A percentile compares a stretch with the other conserved stretches of the same genome.
phyloP scores from a whole-genome alignment of 2,888 invertebrate genomes.

The Pelosia muscerda region DNA sequence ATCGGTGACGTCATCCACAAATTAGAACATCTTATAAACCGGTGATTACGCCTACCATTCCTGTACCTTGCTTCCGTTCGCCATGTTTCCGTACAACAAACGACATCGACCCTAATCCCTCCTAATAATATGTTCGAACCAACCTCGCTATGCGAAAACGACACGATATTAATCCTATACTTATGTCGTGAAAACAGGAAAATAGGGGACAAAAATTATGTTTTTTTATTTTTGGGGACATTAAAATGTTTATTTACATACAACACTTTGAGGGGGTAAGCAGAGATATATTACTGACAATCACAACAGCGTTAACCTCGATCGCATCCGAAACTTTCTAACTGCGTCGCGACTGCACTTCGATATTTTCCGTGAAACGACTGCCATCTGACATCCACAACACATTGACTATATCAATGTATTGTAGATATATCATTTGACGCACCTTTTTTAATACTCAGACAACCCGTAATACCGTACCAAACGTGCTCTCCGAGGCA shows the following conservation, averaged over 20 bases:
- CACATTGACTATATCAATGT: no score
- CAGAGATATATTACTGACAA: no score
- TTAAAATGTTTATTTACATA: constrained; percentile 26
- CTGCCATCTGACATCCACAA: no score
- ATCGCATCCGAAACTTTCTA: no score
- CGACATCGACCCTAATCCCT: constrained; percentile 48
- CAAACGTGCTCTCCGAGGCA: no score
- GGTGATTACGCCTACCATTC: constrained; percentile 36
- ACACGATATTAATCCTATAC: constrained; percentile 45
- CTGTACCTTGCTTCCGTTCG: constrained; percentile 32
- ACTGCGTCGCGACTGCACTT: no score
- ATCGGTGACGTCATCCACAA: constrained; percentile 2
- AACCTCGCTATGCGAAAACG: constrained; percentile 29
- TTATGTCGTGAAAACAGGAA: constrained; percentile 44
- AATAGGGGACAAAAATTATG: constrained; percentile 42
- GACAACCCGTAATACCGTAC: no score
- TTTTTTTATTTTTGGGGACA: constrained; percentile 37
- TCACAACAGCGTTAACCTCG: no score
- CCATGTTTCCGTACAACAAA: constrained; percentile 41
- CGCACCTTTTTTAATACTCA: no score
- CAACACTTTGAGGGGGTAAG: not conserved
- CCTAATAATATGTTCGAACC: constrained; percentile 41
- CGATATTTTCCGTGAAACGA: no score
- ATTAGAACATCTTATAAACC: constrained; percentile 26
- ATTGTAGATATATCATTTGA: no score